Percentiles rank a stretch among this genome's conserved stretches.
These are phyloP conservation scores for Aphelenchoides bicaudatus DNA, from an alignment of 2,888 invertebrate species.

Conservation along the genomic window DNA sequence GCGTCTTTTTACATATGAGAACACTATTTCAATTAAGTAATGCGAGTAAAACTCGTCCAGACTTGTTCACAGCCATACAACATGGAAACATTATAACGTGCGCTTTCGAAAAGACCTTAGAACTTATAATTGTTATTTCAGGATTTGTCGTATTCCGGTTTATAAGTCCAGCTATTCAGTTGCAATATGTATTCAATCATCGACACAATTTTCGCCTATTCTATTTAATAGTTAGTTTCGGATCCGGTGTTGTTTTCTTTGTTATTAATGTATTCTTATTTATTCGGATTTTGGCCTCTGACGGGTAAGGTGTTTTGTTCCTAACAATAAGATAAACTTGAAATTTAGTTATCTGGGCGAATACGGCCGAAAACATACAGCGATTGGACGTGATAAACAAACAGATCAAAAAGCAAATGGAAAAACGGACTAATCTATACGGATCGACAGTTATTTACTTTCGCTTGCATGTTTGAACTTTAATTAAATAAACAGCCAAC, in stretches of 20 bases:
- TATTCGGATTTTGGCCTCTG: constrained; percentile 47
- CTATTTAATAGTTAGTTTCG: constrained; percentile 31
- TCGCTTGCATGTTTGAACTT: too few relatives aligned
- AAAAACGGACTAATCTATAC: constrained; percentile 2
- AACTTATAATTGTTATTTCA: too few relatives aligned
- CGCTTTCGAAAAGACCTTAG: too few relatives aligned
- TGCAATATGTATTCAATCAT: constrained; percentile 33
- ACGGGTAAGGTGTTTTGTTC: too few relatives aligned
- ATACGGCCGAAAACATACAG: constrained; percentile 21
- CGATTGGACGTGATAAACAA: constrained; percentile 19
- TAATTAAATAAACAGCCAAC: too few relatives aligned
- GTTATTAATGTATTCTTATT: constrained; percentile 47
- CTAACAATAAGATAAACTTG: too few relatives aligned
- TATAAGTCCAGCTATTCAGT: constrained; percentile 42
- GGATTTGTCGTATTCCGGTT: constrained; percentile 52
- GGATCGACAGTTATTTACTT: too few relatives aligned
- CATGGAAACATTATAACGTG: constrained; percentile 43
- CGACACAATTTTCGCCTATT: constrained; percentile 34
- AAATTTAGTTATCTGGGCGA: constrained; percentile 9
- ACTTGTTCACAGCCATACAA: constrained; percentile 32
- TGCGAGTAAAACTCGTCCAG: constrained; percentile 27
- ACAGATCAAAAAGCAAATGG: not conserved
- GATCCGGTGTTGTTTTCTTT: constrained; percentile 41
- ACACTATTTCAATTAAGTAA: constrained; percentile 50
- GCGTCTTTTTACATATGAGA: constrained; percentile 50